Evolutionary conservation across 2,113 vertebrate genomes (phyloP).

Genomic region (Rhinopomastus cyanomelas): DNA sequence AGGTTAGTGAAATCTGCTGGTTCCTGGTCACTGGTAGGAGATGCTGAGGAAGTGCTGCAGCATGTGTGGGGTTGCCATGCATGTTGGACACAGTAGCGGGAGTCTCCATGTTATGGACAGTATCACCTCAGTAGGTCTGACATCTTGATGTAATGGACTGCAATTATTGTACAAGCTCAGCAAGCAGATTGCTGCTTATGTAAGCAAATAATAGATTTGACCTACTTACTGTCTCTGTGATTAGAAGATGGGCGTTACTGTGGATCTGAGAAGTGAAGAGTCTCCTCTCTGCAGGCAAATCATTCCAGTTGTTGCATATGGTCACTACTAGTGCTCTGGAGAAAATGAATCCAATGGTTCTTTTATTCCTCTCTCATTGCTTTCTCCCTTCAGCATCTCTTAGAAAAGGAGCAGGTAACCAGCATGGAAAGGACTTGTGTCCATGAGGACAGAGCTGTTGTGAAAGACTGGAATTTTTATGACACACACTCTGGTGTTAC

Average conservation of each 20-base stretch:
- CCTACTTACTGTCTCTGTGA: constrained; percentile 23
- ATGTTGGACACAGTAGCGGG: background rate
- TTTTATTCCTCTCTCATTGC: background rate
- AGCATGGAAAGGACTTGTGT: background rate
- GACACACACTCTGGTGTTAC: background rate
- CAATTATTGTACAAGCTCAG: background rate
- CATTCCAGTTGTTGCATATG: background rate
- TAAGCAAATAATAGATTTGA: constrained; percentile 37
- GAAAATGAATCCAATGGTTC: background rate
- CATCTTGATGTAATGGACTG: constrained; percentile 5
- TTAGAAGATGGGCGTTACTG: background rate
- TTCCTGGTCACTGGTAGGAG: background rate
- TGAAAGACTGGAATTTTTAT: background rate
- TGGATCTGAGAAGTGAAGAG: background rate
- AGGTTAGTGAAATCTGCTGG: background rate
- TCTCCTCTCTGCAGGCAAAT: background rate
- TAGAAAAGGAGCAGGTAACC: background rate
- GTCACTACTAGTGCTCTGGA: background rate
- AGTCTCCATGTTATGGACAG: background rate
- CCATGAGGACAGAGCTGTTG: background rate
- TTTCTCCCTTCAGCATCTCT: background rate
- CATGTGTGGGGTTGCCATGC: background rate
- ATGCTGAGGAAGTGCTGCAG: background rate
- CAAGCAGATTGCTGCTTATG: constrained; percentile 25
- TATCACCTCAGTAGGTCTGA: background rate